Conservation (phyloP, 2,797 vertebrate species). For the Centroberyx gerrardi region DNA sequence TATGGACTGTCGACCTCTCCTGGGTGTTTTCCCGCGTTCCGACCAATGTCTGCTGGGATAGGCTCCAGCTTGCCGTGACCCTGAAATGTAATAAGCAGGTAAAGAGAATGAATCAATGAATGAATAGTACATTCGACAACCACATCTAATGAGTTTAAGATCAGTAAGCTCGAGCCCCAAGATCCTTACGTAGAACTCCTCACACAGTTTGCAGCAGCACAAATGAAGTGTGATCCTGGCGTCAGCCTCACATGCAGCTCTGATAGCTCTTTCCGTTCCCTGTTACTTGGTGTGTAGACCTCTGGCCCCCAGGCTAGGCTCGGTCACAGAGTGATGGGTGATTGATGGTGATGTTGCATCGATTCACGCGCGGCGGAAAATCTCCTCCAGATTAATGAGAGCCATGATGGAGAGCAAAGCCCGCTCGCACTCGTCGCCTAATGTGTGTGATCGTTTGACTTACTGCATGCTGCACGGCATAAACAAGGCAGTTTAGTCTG, state of each 20-base stretch:
- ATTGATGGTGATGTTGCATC: slow-evolving; percentile 71
- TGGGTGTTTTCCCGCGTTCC: background rate
- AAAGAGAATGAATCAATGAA: background rate
- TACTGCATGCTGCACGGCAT: slow-evolving; percentile 6
- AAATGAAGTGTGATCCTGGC: too few relatives aligned
- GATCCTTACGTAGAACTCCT: background rate
- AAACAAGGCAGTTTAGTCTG: slow-evolving; percentile 65
- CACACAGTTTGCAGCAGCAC: background rate
- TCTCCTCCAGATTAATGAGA: slow-evolving; percentile 73
- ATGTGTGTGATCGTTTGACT: background rate
- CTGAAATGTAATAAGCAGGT: background rate
- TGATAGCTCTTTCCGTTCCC: slow-evolving; percentile 16
- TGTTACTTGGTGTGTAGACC: slow-evolving; percentile 46
- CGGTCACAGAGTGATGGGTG: slow-evolving; percentile 56
- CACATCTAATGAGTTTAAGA: too few relatives aligned
- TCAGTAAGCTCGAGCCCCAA: too few relatives aligned
- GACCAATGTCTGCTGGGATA: background rate
- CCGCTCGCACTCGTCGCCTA: slow-evolving; percentile 25
- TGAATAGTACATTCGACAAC: background rate
- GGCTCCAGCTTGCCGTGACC: too few relatives aligned
- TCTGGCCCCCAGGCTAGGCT: slow-evolving; percentile 48
- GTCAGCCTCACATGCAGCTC: slow-evolving; percentile 16
- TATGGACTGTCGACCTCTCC: background rate
- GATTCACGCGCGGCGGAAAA: slow-evolving; percentile 56
- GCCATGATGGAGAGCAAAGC: slow-evolving; percentile 55